phyloP scores from a whole-genome alignment of 2,113 vertebrate species.

The Alosa alosa region DNA sequence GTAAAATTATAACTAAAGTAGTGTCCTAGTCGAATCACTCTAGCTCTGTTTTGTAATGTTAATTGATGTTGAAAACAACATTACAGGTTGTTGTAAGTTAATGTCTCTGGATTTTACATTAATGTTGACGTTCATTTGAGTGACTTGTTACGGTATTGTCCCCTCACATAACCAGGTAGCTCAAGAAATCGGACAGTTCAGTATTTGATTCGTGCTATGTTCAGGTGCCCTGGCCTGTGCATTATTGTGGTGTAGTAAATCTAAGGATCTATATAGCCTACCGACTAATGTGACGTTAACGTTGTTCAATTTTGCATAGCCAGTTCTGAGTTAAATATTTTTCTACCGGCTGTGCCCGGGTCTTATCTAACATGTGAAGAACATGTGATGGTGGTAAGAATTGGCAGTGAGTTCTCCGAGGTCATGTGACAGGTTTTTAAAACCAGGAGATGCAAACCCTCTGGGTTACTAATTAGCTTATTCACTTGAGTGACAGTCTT shows the following conservation, averaged over 20 bases:
- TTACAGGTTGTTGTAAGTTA: not conserved
- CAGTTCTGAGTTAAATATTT: not conserved
- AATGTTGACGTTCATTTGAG: not conserved
- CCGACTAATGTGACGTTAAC: not conserved
- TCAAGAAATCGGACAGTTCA: too few relatives aligned
- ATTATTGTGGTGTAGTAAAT: not conserved
- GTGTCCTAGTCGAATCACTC: not conserved
- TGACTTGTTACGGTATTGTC: too few relatives aligned
- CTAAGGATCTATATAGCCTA: too few relatives aligned
- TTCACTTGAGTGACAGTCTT: not conserved
- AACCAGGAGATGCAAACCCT: not conserved
- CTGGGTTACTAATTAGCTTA: conserved; percentile 11
- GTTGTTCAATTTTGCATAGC: not conserved
- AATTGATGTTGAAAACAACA: not conserved
- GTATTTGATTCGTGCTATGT: too few relatives aligned
- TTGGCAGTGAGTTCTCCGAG: not conserved
- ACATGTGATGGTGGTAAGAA: conserved; percentile 7
- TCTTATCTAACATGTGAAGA: conserved; percentile 11
- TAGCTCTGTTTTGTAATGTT: not conserved
- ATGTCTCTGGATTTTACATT: not conserved
- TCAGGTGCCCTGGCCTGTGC: not conserved
- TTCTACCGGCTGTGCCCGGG: not conserved
- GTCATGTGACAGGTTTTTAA: conserved; percentile 8
- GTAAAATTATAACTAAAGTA: not conserved
- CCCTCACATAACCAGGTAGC: too few relatives aligned